Evolutionary conservation across 2,797 vertebrate species (phyloP).

Genomic region (Pampus argenteus): DNA sequence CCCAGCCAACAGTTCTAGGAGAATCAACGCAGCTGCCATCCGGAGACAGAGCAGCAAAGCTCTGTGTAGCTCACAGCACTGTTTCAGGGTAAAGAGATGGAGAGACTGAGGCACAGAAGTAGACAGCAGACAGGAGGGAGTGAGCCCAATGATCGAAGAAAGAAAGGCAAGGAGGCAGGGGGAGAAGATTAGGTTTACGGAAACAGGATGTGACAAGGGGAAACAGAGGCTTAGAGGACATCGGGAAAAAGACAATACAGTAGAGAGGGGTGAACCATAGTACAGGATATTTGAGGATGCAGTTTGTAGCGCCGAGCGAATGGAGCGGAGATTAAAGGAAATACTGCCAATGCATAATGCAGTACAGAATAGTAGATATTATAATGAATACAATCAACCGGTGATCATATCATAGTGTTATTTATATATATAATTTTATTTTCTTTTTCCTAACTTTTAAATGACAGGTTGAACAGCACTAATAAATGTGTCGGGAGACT

Average conservation of each 20-base stretch:
- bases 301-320: conserved; percentile 5
- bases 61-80: conserved; percentile 22
- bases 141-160: neutral
- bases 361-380: conserved; percentile 2
- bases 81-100: conserved; percentile 6
- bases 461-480: neutral
- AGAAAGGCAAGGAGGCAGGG: neutral
- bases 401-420: neutral
- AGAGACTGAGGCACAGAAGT: conserved; percentile 10
- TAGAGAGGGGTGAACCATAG: neutral
- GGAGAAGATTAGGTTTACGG: conserved; percentile 41
- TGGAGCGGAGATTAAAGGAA: conserved; percentile 35
- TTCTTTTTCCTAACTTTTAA: neutral
- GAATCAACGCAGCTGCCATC: conserved; percentile 30
- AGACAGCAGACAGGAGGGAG: conserved; percentile 17
- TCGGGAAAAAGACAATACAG: conserved; percentile 20
- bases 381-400: neutral
- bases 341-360: conserved; percentile 16
- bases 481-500: neutral
- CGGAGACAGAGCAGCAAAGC: conserved; percentile 20
- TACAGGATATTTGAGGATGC: conserved; percentile 4
- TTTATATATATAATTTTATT: no score
- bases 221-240: conserved; percentile 46
- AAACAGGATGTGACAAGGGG: conserved; percentile 54
- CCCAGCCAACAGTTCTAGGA: conserved; percentile 25